Conservation (phyloP, 2,888 invertebrate species). For the Rhaphigaster nebulosa region DNA sequence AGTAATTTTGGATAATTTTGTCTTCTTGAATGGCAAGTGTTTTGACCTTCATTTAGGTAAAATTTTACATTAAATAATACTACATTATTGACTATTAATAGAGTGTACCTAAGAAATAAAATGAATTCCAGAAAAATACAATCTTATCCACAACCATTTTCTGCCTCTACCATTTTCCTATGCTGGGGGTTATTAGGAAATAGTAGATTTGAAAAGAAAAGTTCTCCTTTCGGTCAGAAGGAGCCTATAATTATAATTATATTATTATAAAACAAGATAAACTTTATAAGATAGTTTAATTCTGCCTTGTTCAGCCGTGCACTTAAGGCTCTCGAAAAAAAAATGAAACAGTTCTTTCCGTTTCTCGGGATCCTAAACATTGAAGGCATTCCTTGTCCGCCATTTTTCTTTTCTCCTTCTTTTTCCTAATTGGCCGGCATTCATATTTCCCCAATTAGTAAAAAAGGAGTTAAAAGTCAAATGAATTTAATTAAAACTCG, state of each 20-base stretch:
- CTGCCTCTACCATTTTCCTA: too few relatives aligned
- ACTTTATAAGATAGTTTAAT: background rate
- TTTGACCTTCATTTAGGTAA: too few relatives aligned
- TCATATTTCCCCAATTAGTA: constrained; percentile 47
- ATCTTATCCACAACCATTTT: too few relatives aligned
- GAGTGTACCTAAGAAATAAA: too few relatives aligned
- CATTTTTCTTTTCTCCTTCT: constrained; percentile 36
- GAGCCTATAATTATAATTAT: background rate
- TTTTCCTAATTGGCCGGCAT: constrained; percentile 46
- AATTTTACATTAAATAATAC: too few relatives aligned
- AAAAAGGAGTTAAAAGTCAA: constrained; percentile 48
- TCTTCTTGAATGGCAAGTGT: too few relatives aligned
- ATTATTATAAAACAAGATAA: background rate
- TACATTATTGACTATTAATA: too few relatives aligned
- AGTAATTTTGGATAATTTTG: too few relatives aligned
- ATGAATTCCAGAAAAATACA: too few relatives aligned
- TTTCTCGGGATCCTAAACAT: constrained; percentile 5
- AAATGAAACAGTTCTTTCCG: background rate
- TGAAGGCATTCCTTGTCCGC: constrained; percentile 15
- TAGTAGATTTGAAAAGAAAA: too few relatives aligned
- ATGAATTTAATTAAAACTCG: constrained; percentile 46
- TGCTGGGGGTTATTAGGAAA: too few relatives aligned
- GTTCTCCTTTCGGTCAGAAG: too few relatives aligned
- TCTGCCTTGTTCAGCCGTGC: background rate
- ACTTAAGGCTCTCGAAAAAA: background rate